Base-by-base conservation (phyloP, 2,888 invertebrate genomes). In the Ornithoptera alexandrae region DNA sequence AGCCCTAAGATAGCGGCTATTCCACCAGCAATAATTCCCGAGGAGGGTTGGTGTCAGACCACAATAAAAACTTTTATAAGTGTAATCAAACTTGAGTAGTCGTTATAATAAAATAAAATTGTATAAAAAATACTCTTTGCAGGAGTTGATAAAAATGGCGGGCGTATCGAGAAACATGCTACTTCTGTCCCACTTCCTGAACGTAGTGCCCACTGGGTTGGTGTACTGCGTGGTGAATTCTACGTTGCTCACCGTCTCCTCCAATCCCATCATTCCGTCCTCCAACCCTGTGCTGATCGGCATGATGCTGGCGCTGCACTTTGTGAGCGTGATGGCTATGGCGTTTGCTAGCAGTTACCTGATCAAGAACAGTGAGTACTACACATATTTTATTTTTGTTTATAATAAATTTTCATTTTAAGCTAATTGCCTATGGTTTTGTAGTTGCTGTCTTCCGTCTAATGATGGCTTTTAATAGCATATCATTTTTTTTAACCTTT, bases 121-220 rank as follows among this genome's bases (percentile, higher is more conserved):
- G 6, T 39, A 39, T 39, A 39, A 10, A 39, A 39, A 7, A 24
- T 30, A 68, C 1, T 42, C 42, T 39, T 5, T n/a, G 30, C 83
- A 96, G 96, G 96, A 96, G 84, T 93, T 96, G 36, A 94, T 96
- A 93, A 95, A 95, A 86, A 95, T 96, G 94, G 95, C 95, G 90
- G 97, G 97, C 0, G 90, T 97, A 68, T 93, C 94, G 24, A 92
- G 93, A 60, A 94, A 94, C 89, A 85, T 94, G 73, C 93, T 96
- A 68, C 95, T 95, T 93, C 30, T 93, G 3, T 95, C 95, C 0
- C 96, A 96, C 94, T 95, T 95, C 78, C 79, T 95, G 65, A 95
- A 95, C 81, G 93, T 94, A 63, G 82, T 95, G 61, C 80, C 94
- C 0, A 90, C 94, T 22, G 91, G 95, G 39, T 65, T 94, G 8